phyloP scores from a whole-genome alignment of 2,888 invertebrate species.

The Itoplectis maculator region DNA sequence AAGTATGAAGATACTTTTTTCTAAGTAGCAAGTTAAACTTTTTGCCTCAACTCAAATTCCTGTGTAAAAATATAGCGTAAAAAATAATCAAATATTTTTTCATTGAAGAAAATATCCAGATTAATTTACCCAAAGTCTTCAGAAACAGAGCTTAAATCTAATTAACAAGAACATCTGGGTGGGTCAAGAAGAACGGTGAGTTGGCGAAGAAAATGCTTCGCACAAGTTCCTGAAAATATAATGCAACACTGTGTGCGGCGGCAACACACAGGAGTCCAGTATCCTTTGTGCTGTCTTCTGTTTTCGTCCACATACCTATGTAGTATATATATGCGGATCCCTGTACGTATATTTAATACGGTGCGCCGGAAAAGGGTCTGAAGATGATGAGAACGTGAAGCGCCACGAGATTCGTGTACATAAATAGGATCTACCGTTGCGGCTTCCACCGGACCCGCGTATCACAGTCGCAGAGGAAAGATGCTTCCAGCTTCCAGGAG shows the following conservation, averaged over 20 bases:
- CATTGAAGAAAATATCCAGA: too few species aligned
- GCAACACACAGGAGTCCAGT: neutral
- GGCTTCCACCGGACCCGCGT: neutral
- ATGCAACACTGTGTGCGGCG: constrained; percentile 13
- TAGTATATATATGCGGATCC: constrained; percentile 24
- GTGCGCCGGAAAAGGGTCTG: constrained; percentile 25
- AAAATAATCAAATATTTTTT: too few species aligned
- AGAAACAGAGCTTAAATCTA: too few species aligned
- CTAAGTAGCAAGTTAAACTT: too few species aligned
- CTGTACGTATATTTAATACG: constrained; percentile 46
- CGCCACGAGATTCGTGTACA: constrained; percentile 15
- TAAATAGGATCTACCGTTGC: constrained; percentile 45
- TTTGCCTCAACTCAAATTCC: too few species aligned
- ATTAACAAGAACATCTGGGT: too few species aligned
- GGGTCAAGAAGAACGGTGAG: too few species aligned
- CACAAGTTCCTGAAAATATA: too few species aligned
- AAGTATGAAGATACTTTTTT: too few species aligned
- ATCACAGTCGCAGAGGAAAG: constrained; percentile 6
- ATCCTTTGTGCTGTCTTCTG: constrained; percentile 28
- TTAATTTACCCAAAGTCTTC: too few species aligned
- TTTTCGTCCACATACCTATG: constrained; percentile 44
- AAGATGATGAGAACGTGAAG: constrained; percentile 32
- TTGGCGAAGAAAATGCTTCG: too few species aligned
- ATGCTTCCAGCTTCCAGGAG: neutral
- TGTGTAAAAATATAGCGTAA: too few species aligned